A percentile compares a stretch with the other conserved stretches of the same genome.
phyloP scores from a whole-genome alignment of 1,140 invertebrate genomes.

The Diorhabda sublineata region DNA sequence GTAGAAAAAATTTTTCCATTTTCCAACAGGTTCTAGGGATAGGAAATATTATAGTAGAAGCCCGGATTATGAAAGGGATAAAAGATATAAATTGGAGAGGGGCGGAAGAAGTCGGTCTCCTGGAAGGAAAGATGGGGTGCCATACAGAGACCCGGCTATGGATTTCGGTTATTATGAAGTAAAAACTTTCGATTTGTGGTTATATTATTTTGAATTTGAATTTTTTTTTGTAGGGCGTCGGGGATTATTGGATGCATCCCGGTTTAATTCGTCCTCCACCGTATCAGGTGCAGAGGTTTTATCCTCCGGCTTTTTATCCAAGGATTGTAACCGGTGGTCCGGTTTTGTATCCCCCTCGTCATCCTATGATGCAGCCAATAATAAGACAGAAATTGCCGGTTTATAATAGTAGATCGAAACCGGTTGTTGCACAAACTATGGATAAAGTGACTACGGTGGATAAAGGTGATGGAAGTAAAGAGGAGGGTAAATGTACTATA shows the following conservation, averaged over 20 bases:
- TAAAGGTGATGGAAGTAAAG: not conserved
- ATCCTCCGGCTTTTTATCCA: not conserved
- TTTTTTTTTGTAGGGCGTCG: not conserved
- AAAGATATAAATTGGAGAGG: not conserved
- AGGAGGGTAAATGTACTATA: not conserved
- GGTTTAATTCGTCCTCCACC: not conserved
- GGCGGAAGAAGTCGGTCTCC: not conserved
- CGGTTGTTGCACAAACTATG: not conserved
- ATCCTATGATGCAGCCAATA: not conserved
- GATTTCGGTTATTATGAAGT: constrained; percentile 9
- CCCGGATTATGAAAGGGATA: constrained; percentile 3
- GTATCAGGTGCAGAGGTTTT: not conserved
- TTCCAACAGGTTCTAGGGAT: not conserved
- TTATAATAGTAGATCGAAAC: not conserved
- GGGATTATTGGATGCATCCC: not conserved
- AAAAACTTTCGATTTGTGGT: not conserved
- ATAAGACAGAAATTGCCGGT: not conserved
- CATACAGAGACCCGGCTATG: not conserved
- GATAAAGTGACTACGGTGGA: not conserved
- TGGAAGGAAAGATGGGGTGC: not conserved
- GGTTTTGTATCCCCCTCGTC: not conserved
- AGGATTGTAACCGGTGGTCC: not conserved
- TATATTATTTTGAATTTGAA: not conserved
- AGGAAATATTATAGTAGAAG: not conserved
- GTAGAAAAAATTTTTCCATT: not conserved